Percentiles rank a stretch among this genome's conserved stretches.
These are phyloP conservation scores for Cossypha dichroa DNA, from an alignment of 2,797 vertebrate species.

Conservation along the genomic window DNA sequence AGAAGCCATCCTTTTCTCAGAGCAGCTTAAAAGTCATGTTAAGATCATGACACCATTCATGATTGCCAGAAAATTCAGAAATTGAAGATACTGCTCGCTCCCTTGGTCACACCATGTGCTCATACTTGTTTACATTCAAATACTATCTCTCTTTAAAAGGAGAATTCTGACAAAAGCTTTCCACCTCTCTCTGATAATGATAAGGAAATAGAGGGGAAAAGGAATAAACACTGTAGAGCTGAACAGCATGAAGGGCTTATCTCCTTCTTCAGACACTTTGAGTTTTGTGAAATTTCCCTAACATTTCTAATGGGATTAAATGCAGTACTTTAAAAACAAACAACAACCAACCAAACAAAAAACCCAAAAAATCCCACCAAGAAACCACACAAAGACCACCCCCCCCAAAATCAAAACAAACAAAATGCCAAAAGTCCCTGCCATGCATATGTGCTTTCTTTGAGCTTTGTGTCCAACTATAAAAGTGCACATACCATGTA, in stretches of 20 bases:
- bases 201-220: not conserved
- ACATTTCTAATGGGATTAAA: constrained; percentile 6
- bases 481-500: accelerated
- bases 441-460: not conserved
- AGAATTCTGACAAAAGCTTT: constrained; percentile 13
- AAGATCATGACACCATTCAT: not conserved
- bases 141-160: not conserved
- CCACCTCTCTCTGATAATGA: not conserved
- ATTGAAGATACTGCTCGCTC: not conserved
- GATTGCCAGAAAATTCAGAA: not conserved
- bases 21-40: not conserved
- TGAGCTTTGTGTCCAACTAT: not conserved
- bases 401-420: not conserved
- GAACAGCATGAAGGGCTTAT: not conserved
- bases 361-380: not conserved
- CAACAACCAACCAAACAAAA: not conserved
- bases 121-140: not conserved
- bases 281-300: not conserved
- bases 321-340: not conserved
- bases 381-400: too few relatives aligned
- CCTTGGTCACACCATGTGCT: not conserved
- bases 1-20: not conserved
- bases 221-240: not conserved
- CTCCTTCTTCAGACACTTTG: not conserved
- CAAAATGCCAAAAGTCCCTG: not conserved